Conservation (phyloP, 2,888 invertebrate species). For the Balanococcus diminutus region DNA sequence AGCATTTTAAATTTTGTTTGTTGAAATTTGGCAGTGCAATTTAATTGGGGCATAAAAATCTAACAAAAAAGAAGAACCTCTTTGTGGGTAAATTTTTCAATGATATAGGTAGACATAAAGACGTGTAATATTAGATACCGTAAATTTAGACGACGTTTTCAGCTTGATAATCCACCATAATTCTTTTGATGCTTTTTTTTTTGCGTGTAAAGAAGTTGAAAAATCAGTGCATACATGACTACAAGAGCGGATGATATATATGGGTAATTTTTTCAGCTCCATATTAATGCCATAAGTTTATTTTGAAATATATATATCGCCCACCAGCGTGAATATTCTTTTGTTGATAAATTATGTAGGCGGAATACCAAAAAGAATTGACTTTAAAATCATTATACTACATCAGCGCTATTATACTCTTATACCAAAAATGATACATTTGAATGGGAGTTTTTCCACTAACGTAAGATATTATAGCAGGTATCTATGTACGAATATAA, state of each 20-base stretch:
- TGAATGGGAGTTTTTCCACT: neutral
- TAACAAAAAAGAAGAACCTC: neutral
- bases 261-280: neutral
- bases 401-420: neutral
- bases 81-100: neutral
- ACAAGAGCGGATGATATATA: neutral
- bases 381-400: neutral
- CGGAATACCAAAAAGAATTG: neutral
- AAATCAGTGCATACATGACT: neutral
- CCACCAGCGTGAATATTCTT: neutral
- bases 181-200: neutral
- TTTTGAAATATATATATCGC: slow-evolving; percentile 7
- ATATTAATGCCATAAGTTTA: neutral
- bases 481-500: too few relatives aligned
- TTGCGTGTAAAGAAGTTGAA: slow-evolving; percentile 1
- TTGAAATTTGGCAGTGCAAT: too few relatives aligned
- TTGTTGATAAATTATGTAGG: slow-evolving; percentile 9
- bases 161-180: neutral
- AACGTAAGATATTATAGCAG: too few relatives aligned
- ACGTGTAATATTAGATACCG: neutral
- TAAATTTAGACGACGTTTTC: neutral
- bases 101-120: neutral
- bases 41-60: neutral
- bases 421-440: neutral
- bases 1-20: too few relatives aligned